Base-by-base conservation (phyloP, 2,888 invertebrate genomes). In the Steinernema hermaphroditum region DNA sequence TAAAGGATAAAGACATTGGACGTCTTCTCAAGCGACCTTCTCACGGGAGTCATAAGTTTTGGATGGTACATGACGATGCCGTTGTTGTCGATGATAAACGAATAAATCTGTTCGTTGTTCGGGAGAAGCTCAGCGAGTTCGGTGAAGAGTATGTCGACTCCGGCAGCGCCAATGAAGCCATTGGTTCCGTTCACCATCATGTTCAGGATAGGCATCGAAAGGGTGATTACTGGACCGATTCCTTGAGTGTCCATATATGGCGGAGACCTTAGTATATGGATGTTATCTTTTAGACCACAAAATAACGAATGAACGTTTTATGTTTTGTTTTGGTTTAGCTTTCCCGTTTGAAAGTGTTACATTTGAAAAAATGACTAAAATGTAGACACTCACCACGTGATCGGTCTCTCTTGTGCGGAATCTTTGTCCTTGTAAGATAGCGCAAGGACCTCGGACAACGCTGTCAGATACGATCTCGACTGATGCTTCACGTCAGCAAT, bases 11-110 rank as follows among this genome's bases (percentile, higher is more conserved):
- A 37, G 22, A 29, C n/a, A 19, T 74, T 37, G 2, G 9, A 24
- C n/a, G 8, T 2, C 14, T 6, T 22, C 9, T 49, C 22, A 27
- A 19, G n/a, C 29, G 0, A 54, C 14, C 62, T 16, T 72, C 74
- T 57, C 29, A 84, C 82, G 4, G 85, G 85, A 34, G 82, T 62
- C 8, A 73, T 71, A n/a, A 79, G 77, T 27, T 78, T 75, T 16
- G 84, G 85, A 80, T 86, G 86, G 49, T 78, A 85, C 46, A 85
- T 73, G 32, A 85, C 76, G 37, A 85, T 78, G 24, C 85, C 86
- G 70, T 86, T 86, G 76, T 84, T 82, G 73, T 86, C 86, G 9
- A 85, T 78, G 22, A 83, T 70, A 72, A 84, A 85, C 0, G 75
- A 77, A 69, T 84, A 80, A 49, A 83, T 70, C 69, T 81, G 79